Base-by-base conservation (phyloP, 2,797 vertebrate genomes). In the Nasua narica region DNA sequence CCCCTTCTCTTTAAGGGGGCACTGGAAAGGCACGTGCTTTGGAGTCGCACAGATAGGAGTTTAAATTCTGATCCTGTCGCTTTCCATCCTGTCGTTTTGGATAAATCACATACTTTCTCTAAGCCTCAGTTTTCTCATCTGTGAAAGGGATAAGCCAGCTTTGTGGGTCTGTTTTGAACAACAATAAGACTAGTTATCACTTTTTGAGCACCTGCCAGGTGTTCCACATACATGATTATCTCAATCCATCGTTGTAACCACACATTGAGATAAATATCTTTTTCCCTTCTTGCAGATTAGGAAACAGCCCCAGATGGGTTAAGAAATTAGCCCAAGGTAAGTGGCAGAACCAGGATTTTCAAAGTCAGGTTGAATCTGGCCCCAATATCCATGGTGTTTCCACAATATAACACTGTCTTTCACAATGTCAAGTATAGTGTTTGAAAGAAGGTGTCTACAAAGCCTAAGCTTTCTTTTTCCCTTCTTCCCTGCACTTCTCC, bases 161-260 rank as follows among this genome's bases (percentile, higher is more conserved):
- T 67, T 85, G 18, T 67, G 48, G 10, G n/a, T 85, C 58, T 85
- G 46, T 94, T 97, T 65, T 86, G n/a, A 96, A 54, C 37, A 81
- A 56, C 43, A 52, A 21, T 74, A 50, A 40, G 14, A 52, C 4
- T 8, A 83, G 46, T 50, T 37, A 60, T 67, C 62, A 43, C 65
- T 19, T 87, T 89, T 43, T 69, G 92, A 92, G 60, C 29, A 65
- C 32, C 67, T 79, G 52, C 40, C 96, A 95, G 52, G 82, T 92
- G 72, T 96, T 96, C 67, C 90, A 97, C 58, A 15, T 35, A 67
- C 21, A 70, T 29, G 56, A 70, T 92, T 83, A 95, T 95, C 78
- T 87, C 69, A 87, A 23, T 91, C 58, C 25, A 77, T 91, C 86
- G 83, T 83, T 4, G 8, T 83, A 96, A 89, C 29, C 32, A 67